Evolutionary conservation across 2,113 vertebrate genomes (phyloP).

Genomic region (Sula dactylatra): DNA sequence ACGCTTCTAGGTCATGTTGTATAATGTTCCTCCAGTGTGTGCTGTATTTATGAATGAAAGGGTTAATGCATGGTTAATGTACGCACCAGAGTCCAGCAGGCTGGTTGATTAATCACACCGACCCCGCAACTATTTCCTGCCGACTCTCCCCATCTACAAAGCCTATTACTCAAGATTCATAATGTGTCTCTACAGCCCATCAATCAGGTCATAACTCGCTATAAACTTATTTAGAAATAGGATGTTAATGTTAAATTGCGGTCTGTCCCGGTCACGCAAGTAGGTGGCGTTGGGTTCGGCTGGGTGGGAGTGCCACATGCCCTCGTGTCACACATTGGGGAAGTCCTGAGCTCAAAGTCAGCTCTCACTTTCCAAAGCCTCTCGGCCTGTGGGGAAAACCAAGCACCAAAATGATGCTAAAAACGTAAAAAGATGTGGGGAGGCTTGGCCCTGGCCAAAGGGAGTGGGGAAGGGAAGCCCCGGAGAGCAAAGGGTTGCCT

Average conservation of each 20-base stretch:
- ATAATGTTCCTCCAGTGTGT: accelerated
- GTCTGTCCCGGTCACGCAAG: accelerated
- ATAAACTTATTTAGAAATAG: neutral
- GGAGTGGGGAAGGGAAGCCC: neutral
- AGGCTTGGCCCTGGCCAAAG: neutral
- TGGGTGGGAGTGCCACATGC: neutral
- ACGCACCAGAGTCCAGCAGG: neutral
- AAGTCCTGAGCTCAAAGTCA: neutral
- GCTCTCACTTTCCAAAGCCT: neutral
- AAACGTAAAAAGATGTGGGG: neutral
- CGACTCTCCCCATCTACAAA: neutral
- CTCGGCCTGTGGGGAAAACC: neutral
- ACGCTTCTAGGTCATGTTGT: accelerated
- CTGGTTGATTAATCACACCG: neutral
- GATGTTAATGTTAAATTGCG: neutral
- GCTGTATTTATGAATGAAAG: neutral
- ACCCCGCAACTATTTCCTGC: neutral
- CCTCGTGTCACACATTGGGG: neutral
- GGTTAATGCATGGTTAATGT: neutral
- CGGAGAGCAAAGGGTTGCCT: neutral
- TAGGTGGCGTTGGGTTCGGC: neutral
- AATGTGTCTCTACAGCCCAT: accelerated
- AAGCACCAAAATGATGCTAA: neutral
- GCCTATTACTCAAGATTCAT: neutral
- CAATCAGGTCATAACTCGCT: neutral